A percentile compares a stretch with the other conserved stretches of the same genome.
phyloP scores from a whole-genome alignment of 2,888 invertebrate species.

The Nebria salina region DNA sequence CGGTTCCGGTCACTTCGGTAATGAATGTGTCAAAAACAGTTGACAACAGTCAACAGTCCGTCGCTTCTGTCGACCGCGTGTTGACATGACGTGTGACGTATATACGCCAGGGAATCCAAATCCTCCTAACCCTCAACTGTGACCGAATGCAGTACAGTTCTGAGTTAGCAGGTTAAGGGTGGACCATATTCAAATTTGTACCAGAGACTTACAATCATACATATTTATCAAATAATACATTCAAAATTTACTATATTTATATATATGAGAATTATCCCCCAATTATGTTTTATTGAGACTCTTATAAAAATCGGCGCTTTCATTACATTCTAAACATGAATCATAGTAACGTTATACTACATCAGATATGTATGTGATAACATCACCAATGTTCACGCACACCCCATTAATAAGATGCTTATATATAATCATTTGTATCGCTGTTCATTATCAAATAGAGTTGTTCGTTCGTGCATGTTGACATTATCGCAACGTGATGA shows the following conservation, averaged over 20 bases:
- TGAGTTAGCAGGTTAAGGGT: neutral
- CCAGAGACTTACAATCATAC: neutral
- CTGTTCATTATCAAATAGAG: slow-evolving; percentile 19
- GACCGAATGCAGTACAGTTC: neutral
- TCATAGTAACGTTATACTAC: neutral
- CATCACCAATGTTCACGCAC: neutral
- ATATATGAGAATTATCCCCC: too few relatives aligned
- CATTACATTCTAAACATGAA: neutral
- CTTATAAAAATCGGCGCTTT: neutral
- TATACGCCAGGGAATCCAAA: slow-evolving; percentile 34
- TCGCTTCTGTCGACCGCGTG: slow-evolving; percentile 23
- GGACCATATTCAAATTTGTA: neutral
- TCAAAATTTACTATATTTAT: too few relatives aligned
- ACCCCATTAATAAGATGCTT: slow-evolving; percentile 36
- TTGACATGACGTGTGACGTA: slow-evolving; percentile 19
- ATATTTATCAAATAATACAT: too few relatives aligned
- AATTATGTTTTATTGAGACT: too few relatives aligned
- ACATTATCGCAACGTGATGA: slow-evolving; percentile 17
- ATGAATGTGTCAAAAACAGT: slow-evolving; percentile 49
- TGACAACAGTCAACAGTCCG: slow-evolving; percentile 41
- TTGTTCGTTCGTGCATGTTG: slow-evolving; percentile 3
- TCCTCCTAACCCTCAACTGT: neutral
- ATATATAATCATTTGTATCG: slow-evolving; percentile 17
- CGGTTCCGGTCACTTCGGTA: slow-evolving; percentile 31
- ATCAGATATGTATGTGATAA: neutral